Conservation (phyloP, 2,888 invertebrate genomes). For the Tuberolachnus salignus region DNA sequence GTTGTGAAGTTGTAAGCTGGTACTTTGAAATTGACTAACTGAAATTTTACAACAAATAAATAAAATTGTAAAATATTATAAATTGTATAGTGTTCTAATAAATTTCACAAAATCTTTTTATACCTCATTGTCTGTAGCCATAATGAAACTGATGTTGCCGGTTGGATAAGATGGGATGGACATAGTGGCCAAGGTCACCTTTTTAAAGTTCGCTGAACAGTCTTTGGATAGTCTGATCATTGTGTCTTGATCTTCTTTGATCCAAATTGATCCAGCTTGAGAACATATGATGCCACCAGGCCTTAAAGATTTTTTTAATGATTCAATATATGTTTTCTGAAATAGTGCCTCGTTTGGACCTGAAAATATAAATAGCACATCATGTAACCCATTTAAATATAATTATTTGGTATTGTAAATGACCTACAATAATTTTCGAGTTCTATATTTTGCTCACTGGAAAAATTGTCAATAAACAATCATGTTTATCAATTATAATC, state of each 20-base stretch:
- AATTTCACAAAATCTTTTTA: slow-evolving; percentile 58
- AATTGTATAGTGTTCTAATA: background rate
- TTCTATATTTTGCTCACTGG: no score
- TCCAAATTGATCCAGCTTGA: slow-evolving; percentile 82
- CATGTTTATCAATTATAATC: no score
- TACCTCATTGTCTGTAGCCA: slow-evolving; percentile 77
- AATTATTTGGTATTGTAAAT: no score
- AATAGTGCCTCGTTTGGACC: slow-evolving; percentile 76
- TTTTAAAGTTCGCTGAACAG: slow-evolving; percentile 79
- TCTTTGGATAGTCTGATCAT: slow-evolving; percentile 77
- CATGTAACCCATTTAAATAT: background rate
- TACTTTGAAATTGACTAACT: slow-evolving; percentile 70
- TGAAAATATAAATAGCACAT: slow-evolving; percentile 60
- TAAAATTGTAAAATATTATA: background rate
- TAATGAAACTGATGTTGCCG: slow-evolving; percentile 94
- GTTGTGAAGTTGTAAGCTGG: slow-evolving; percentile 71
- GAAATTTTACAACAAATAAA: slow-evolving; percentile 58
- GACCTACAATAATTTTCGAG: no score
- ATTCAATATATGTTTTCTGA: slow-evolving; percentile 80
- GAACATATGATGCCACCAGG: slow-evolving; percentile 91
- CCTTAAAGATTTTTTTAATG: slow-evolving; percentile 83
- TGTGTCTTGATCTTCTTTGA: slow-evolving; percentile 71
- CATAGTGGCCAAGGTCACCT: slow-evolving; percentile 78
- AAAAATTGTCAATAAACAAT: no score
- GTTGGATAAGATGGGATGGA: slow-evolving; percentile 95